Conservation (phyloP, 2,113 vertebrate genomes). For the Glaucidium brasilianum region DNA sequence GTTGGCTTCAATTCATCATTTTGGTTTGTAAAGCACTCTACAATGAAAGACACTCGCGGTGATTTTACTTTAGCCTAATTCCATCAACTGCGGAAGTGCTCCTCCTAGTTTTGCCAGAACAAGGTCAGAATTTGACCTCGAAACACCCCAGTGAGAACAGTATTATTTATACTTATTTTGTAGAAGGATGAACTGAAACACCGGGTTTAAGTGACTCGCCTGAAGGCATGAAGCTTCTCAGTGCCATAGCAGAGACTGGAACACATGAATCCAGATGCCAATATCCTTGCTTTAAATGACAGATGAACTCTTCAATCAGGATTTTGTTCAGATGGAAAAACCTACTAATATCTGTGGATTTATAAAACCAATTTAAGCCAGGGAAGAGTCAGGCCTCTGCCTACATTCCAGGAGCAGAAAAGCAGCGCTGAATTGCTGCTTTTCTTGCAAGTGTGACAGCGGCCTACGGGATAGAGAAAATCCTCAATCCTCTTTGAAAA, state of each 20-base stretch:
- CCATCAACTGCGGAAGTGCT: neutral
- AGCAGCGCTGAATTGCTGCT: neutral
- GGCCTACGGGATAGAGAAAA: neutral
- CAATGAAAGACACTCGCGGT: neutral
- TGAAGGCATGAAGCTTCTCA: conserved; percentile 1
- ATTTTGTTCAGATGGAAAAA: neutral
- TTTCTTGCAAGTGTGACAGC: neutral
- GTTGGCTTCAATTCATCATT: neutral
- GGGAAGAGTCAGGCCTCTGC: neutral
- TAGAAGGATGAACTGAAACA: conserved; percentile 24
- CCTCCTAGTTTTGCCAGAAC: neutral
- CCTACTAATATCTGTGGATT: neutral
- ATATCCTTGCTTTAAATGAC: neutral
- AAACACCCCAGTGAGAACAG: neutral
- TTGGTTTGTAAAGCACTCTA: neutral
- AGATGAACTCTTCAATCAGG: neutral
- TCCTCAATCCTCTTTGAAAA: neutral
- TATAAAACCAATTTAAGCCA: neutral
- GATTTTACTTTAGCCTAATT: neutral
- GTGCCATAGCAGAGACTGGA: neutral
- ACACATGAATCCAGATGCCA: neutral
- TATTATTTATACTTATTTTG: conserved; percentile 39
- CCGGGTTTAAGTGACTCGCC: neutral
- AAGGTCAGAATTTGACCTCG: conserved; percentile 26
- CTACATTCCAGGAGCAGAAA: neutral